Conservation (phyloP, 30 jellyfish, hydroid and myxozoan species). For the Hydra vulgaris region DNA sequence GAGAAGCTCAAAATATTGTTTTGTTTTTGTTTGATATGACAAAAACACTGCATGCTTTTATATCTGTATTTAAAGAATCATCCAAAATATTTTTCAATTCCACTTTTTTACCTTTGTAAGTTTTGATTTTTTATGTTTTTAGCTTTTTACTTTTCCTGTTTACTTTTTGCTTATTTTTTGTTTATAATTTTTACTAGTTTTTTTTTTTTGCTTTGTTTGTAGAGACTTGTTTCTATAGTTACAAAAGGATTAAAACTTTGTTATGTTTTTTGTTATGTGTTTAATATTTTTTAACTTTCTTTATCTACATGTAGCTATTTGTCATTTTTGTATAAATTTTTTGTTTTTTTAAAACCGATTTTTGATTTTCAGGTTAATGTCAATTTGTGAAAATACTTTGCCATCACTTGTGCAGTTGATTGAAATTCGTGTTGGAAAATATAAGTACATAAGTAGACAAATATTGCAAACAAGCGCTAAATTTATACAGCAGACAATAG, state of each 20-base stretch:
- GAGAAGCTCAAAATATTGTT: conserved; percentile 32
- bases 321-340: too few relatives aligned
- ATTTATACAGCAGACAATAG: not conserved
- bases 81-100: not conserved
- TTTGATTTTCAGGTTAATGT: conserved; percentile 4
- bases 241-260: too few relatives aligned
- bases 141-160: not conserved
- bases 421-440: conserved; percentile 3
- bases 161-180: too few relatives aligned
- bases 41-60: conserved; percentile 24
- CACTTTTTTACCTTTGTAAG: conserved; percentile 3
- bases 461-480: not conserved
- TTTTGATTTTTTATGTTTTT: not conserved
- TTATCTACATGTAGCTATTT: too few relatives aligned
- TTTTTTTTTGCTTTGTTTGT: not conserved
- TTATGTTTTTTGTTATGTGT: too few relatives aligned
- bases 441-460: not conserved
- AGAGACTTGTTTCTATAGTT: too few relatives aligned
- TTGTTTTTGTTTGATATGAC: conserved; percentile 38
- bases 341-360: not conserved
- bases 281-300: too few relatives aligned
- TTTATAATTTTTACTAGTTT: not conserved
- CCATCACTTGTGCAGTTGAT: conserved; percentile 12
- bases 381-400: conserved; percentile 9
- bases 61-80: conserved; percentile 19